These are phyloP conservation scores for Gallirallus australis DNA, from an alignment of 2,797 vertebrate genomes.

Conservation along the genomic window DNA sequence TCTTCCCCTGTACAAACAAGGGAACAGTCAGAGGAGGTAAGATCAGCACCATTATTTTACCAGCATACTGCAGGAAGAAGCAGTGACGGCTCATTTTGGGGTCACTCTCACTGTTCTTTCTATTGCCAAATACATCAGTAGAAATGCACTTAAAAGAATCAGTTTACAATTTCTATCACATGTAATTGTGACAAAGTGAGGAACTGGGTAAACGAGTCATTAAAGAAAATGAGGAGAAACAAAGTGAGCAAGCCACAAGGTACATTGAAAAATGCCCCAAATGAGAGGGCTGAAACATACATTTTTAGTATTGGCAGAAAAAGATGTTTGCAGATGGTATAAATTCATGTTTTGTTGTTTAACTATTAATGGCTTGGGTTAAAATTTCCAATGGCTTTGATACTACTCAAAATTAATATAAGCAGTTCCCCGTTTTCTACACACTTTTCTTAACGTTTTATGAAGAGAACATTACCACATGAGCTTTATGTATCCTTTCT, in stretches of 20 bases:
- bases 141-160: background rate
- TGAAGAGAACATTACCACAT: background rate
- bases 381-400: background rate
- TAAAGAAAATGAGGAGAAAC: background rate
- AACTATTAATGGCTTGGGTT: background rate
- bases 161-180: background rate
- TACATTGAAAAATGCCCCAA: background rate
- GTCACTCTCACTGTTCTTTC: background rate
- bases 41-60: background rate
- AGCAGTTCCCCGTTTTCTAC: background rate
- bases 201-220: background rate
- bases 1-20: conserved; percentile 89
- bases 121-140: background rate
- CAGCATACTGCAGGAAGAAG: background rate
- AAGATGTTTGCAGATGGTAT: background rate
- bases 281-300: background rate
- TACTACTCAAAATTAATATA: background rate
- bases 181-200: background rate
- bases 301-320: background rate
- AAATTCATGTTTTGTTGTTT: background rate
- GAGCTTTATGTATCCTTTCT: background rate
- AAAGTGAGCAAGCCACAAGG: background rate
- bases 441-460: background rate
- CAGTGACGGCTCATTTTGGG: background rate
- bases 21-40: conserved; percentile 95